These are phyloP conservation scores for Amphiura filiformis DNA, from an alignment of 35 echinoderm and acorn worm genomes.

Conservation along the genomic window DNA sequence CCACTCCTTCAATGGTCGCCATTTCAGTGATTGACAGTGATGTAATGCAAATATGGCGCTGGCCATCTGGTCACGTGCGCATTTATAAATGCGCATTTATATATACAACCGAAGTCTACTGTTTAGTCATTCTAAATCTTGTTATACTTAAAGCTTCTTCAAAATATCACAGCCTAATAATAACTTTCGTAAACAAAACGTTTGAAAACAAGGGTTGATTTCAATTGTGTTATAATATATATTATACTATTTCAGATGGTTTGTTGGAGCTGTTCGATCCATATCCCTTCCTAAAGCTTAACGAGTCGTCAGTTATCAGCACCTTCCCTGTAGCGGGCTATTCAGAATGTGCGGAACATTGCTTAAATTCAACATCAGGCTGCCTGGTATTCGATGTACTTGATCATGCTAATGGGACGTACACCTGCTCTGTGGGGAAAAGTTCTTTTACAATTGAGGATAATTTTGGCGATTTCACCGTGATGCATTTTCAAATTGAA, in stretches of 20 bases:
- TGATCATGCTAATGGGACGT: background rate
- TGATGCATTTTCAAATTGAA: conserved; percentile 1
- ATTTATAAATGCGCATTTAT: too few relatives aligned
- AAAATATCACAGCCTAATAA: too few relatives aligned
- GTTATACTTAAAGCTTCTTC: too few relatives aligned
- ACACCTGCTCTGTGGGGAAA: background rate
- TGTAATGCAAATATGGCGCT: too few relatives aligned
- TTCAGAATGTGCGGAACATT: background rate
- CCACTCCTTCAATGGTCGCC: too few relatives aligned
- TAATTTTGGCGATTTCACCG: background rate
- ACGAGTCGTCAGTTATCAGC: background rate
- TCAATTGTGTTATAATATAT: too few relatives aligned
- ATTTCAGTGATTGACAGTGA: too few relatives aligned
- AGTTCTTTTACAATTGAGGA: background rate
- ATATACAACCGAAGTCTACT: too few relatives aligned
- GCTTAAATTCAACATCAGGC: background rate
- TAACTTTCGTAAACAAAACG: too few relatives aligned
- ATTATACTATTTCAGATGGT: background rate
- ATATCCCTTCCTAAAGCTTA: background rate
- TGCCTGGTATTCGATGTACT: background rate
- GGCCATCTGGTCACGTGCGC: too few relatives aligned
- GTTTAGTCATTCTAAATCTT: too few relatives aligned
- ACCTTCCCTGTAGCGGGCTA: background rate
- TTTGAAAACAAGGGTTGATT: too few relatives aligned
- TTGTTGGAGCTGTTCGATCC: background rate